Base-by-base conservation (phyloP, 23 tunicate genomes). In the Aplidium turbinatum region DNA sequence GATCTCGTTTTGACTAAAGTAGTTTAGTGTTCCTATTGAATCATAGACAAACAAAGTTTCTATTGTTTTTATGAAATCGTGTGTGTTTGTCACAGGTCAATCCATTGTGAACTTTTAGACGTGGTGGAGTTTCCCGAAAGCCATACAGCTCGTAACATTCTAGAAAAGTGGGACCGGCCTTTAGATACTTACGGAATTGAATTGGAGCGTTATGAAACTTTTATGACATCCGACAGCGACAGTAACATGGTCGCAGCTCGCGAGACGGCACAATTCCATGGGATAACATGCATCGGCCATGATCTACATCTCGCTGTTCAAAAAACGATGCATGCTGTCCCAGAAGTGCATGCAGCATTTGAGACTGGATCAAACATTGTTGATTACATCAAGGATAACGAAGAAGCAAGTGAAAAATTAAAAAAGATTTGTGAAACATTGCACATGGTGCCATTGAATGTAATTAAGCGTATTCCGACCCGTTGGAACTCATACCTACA, bases 281-380 rank as follows among this genome's bases (percentile, higher is more conserved):
- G 48, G 48, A 42, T 42, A 42, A 9, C 48, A 42, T 42, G 48
- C 48, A 42, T 42, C 13, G 48, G 48, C 48, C 48, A 42, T 42
- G 48, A 42, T 42, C 13, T 42, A 42, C 48, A 9, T 13, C 48
- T 42, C 9, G 48, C 48, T 13, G 13, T 42, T 42, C 48, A 42
- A 42, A 42, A 42, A 42, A 42, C 48, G 13, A 42, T 13, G 13
- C 48, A 13, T 13, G 48, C 48, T 9, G 13, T 42, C 48, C 48
- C 48, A 42, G 48, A 42, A 42, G 48, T 42, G 13, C 48, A 42
- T 42, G 48, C 48, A 42, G 9, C n/a, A n/a, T n/a, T n/a, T n/a
- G n/a, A 42, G 48, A 42, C 13, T 13, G 48, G 48, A 42, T 42
- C 48, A 9, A 42, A 42, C 48, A 13, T 42, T 13, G 48, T 42